These are phyloP conservation scores for Campopleginae sp. DNA, from an alignment of 2,888 invertebrate genomes.

Conservation along the genomic window DNA sequence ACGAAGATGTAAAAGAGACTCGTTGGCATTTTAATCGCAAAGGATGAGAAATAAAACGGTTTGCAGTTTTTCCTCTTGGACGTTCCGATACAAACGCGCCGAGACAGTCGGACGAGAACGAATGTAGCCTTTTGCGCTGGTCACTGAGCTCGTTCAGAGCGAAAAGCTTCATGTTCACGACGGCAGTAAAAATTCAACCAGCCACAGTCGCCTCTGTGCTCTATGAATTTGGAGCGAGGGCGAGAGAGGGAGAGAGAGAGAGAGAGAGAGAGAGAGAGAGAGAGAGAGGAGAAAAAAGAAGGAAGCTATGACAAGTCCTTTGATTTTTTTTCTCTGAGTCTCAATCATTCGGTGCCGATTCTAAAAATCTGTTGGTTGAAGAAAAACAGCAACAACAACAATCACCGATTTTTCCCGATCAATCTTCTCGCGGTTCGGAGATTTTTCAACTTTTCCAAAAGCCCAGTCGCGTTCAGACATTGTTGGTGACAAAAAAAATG, in stretches of 20 bases:
- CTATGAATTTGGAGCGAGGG: neutral
- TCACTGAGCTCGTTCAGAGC: slow-evolving; percentile 30
- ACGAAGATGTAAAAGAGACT: slow-evolving; percentile 18
- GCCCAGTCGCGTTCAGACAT: neutral
- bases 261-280: neutral
- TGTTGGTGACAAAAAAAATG: slow-evolving; percentile 34
- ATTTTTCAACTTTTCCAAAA: slow-evolving; percentile 2
- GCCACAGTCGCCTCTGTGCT: slow-evolving; percentile 11
- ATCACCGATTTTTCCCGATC: neutral
- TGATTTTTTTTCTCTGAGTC: neutral
- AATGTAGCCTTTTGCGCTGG: slow-evolving; percentile 48
- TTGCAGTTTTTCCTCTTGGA: slow-evolving; percentile 37
- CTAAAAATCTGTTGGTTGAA: neutral
- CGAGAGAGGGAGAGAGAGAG: neutral
- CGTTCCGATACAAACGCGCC: slow-evolving; percentile 18
- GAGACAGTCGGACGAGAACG: slow-evolving; percentile 37
- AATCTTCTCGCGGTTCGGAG: neutral
- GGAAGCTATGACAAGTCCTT: neutral
- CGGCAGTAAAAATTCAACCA: slow-evolving; percentile 27
- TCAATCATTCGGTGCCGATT: neutral
- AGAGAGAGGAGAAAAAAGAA: neutral
- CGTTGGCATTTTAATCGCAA: slow-evolving; percentile 58
- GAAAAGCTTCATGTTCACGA: slow-evolving; percentile 33
- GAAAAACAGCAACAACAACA: neutral
- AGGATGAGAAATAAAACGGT: slow-evolving; percentile 35